These are phyloP conservation scores for Stigmatopora argus DNA, from an alignment of 2,113 vertebrate species.

Conservation along the genomic window DNA sequence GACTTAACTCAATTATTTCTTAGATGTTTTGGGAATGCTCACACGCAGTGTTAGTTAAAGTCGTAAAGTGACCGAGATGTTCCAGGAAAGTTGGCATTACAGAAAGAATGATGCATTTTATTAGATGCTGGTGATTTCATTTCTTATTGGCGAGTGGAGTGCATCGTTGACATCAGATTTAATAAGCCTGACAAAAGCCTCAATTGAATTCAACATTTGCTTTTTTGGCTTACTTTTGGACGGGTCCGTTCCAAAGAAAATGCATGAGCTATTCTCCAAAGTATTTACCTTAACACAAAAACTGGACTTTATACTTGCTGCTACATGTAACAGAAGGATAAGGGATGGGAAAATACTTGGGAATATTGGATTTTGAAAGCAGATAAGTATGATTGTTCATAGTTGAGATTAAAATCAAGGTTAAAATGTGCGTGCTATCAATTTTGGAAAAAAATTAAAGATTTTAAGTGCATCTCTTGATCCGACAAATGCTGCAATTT, in stretches of 20 bases:
- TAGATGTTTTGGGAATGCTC: constrained; percentile 16
- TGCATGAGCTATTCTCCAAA: constrained; percentile 4
- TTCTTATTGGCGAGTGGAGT: not conserved
- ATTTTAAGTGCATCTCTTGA: too few species aligned
- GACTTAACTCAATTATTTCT: constrained; percentile 13
- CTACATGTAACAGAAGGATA: not conserved
- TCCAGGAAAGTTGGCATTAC: not conserved
- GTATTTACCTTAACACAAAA: not conserved
- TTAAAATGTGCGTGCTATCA: not conserved
- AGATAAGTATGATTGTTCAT: not conserved
- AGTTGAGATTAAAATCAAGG: not conserved
- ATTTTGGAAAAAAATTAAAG: too few species aligned
- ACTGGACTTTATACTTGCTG: not conserved
- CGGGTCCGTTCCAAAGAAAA: constrained; percentile 12
- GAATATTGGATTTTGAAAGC: not conserved
- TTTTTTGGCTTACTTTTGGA: constrained; percentile 10
- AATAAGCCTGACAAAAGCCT: constrained; percentile 1
- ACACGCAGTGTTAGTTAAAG: not conserved
- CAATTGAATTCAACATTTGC: constrained; percentile 2
- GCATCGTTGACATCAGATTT: not conserved
- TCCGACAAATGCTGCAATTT: too few species aligned
- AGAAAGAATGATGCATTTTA: not conserved
- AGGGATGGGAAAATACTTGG: not conserved
- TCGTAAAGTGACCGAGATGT: not conserved
- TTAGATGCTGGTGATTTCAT: constrained; percentile 4